phyloP scores from a whole-genome alignment of 2,113 vertebrate species.

The Lathamus discolor region DNA sequence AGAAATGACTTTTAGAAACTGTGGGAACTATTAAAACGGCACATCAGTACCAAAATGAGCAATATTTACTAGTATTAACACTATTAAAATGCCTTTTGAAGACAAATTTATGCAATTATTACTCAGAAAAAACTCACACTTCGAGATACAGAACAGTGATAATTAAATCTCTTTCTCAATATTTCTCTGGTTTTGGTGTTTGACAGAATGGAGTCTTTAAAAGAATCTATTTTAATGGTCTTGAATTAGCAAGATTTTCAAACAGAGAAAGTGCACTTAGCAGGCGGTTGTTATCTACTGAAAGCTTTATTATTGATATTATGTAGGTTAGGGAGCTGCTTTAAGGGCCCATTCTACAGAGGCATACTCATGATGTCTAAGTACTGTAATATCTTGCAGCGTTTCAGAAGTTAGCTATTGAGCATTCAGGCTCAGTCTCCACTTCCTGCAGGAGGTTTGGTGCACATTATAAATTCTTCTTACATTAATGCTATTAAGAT shows the following conservation, averaged over 20 bases:
- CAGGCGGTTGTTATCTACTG: conserved; percentile 65
- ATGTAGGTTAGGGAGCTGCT: conserved; percentile 36
- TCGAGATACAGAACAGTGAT: conserved; percentile 76
- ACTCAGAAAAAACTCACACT: conserved; percentile 71
- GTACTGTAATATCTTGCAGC: neutral
- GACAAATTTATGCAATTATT: conserved; percentile 82
- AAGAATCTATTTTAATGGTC: conserved; percentile 78
- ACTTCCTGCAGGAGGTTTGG: neutral
- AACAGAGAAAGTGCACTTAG: conserved; percentile 70
- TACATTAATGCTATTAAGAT: neutral
- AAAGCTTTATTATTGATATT: conserved; percentile 58
- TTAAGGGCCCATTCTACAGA: neutral
- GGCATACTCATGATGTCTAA: neutral
- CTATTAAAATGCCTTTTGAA: conserved; percentile 82
- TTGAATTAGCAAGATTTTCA: conserved; percentile 78
- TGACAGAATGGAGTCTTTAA: conserved; percentile 77
- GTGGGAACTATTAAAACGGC: conserved; percentile 76
- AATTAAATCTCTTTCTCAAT: conserved; percentile 78
- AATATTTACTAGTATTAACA: conserved; percentile 84
- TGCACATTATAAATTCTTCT: neutral
- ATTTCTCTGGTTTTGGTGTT: conserved; percentile 74
- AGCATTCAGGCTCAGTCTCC: neutral
- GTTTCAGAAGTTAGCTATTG: neutral
- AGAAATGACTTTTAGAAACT: conserved; percentile 81
- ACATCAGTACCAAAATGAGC: conserved; percentile 81